Percentiles rank a stretch among this genome's conserved stretches.
phyloP scores from a whole-genome alignment of 1,140 invertebrate genomes.

The Drosophila jambulina region DNA sequence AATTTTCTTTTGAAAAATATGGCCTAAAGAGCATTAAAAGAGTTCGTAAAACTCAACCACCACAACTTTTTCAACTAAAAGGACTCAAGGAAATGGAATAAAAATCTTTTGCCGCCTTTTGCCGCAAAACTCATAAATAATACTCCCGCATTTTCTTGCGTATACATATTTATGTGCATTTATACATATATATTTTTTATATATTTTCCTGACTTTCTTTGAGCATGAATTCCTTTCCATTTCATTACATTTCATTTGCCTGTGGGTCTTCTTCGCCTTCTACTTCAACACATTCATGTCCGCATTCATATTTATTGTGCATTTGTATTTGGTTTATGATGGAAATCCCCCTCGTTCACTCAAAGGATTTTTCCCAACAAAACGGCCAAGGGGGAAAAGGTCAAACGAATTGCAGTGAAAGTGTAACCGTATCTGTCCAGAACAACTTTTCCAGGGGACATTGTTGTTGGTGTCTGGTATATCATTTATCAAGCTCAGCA shows the following conservation, averaged over 20 bases:
- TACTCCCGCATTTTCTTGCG: constrained; percentile 47
- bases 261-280: constrained; percentile 40
- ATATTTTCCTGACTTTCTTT: constrained; percentile 32
- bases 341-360: constrained; percentile 68
- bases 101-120: constrained; percentile 27
- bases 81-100: constrained; percentile 13
- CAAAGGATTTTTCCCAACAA: constrained; percentile 56
- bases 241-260: constrained; percentile 59
- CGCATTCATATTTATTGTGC: constrained; percentile 67
- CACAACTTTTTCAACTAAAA: constrained; percentile 7
- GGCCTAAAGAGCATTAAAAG: constrained; percentile 8
- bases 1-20: no score
- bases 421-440: constrained; percentile 61
- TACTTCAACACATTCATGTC: constrained; percentile 50
- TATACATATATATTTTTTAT: constrained; percentile 17
- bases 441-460: constrained; percentile 41
- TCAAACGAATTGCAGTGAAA: constrained; percentile 58
- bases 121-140: constrained; percentile 65
- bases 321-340: constrained; percentile 71
- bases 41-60: neutral
- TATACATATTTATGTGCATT: constrained; percentile 22
- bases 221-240: constrained; percentile 45
- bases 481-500: constrained; percentile 80
- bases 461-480: constrained; percentile 41
- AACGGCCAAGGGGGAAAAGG: constrained; percentile 20